Evolutionary conservation across 2,888 invertebrate genomes (phyloP).

Genomic region (Netelia virgata): DNA sequence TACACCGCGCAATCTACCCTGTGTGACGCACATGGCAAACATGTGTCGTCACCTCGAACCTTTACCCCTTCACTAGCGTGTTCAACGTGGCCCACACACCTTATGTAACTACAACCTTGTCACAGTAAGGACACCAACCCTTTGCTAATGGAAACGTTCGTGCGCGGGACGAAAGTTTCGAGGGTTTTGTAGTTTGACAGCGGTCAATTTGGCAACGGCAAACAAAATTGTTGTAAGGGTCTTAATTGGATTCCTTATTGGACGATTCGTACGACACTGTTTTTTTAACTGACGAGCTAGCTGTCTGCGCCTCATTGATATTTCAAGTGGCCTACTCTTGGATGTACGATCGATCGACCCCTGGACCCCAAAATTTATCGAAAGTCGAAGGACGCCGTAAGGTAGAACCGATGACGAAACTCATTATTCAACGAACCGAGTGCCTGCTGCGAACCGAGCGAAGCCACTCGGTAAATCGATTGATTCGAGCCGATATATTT

Average conservation of each 20-base stretch:
- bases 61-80: constrained; percentile 24
- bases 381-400: neutral
- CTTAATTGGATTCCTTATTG: neutral
- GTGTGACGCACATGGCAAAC: constrained; percentile 80
- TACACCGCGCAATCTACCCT: constrained; percentile 55
- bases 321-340: neutral
- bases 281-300: neutral
- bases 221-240: neutral
- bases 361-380: neutral
- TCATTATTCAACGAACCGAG: constrained; percentile 60
- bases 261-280: neutral
- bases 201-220: neutral
- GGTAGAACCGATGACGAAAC: constrained; percentile 7
- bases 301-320: neutral
- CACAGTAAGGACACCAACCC: neutral
- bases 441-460: neutral
- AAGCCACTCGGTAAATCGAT: constrained; percentile 76
- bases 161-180: constrained; percentile 14
- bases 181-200: neutral
- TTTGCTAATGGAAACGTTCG: constrained; percentile 9
- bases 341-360: neutral
- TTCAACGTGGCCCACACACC: constrained; percentile 23
- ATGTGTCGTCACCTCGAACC: constrained; percentile 77
- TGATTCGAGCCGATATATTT: constrained; percentile 83
- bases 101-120: neutral